phyloP scores from a whole-genome alignment of 2,888 invertebrate species.

The Drosophila basisetae region DNA sequence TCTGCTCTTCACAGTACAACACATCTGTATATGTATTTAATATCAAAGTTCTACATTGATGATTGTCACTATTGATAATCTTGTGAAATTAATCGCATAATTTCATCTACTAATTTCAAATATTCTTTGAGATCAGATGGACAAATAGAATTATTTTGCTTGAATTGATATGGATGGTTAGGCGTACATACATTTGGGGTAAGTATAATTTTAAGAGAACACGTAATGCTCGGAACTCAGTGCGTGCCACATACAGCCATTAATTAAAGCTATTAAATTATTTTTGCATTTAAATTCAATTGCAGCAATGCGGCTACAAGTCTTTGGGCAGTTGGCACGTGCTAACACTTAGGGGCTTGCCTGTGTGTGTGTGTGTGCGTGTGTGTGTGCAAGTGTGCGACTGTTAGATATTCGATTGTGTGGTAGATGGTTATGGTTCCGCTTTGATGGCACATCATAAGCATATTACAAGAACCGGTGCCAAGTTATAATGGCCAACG shows the following conservation, averaged over 20 bases:
- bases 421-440: background rate
- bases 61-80: background rate
- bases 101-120: background rate
- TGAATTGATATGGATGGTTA: background rate
- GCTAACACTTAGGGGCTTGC: conserved; percentile 1
- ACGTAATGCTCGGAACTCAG: conserved; percentile 12
- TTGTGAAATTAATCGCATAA: background rate
- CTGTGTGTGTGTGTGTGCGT: background rate
- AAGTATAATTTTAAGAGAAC: background rate
- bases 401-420: conserved; percentile 4
- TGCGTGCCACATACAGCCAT: conserved; percentile 34
- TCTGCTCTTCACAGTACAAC: background rate
- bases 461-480: conserved; percentile 36
- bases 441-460: conserved; percentile 53
- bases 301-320: conserved; percentile 35
- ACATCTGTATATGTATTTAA: background rate
- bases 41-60: background rate
- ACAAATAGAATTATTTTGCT: background rate
- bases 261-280: conserved; percentile 76
- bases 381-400: background rate
- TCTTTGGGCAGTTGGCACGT: conserved; percentile 34
- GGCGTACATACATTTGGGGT: background rate
- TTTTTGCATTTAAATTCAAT: conserved; percentile 73
- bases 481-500: conserved; percentile 52
- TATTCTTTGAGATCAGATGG: background rate